Base-by-base conservation (phyloP, 1,140 invertebrate species). In the Arctopsyche grandis region DNA sequence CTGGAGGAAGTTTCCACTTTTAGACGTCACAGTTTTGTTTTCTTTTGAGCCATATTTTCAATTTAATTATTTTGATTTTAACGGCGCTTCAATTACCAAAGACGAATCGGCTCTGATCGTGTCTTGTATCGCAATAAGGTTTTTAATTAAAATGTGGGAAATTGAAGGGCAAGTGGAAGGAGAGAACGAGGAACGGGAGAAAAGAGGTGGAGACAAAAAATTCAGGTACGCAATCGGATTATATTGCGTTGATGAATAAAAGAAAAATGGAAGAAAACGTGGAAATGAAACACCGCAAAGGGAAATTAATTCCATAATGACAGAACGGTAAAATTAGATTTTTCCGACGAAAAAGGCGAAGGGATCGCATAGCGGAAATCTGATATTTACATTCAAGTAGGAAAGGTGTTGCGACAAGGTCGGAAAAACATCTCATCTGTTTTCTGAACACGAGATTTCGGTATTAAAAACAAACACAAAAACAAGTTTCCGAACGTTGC, bases 271-370 rank as follows among this genome's bases (percentile, higher is more conserved):
- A 46, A 48, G 24, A 56, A 38, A 76, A 24, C 19, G 56, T 63
- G 58, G 74, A 76, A 76, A 76, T 76, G 56, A 48, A 76, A 76
- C 43, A 76, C 74, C 56, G 56, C 74, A 63, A 76, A 76, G 63
- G 56, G 58, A 76, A 76, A 76, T 76, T 76, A 76, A 76, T 76
- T 76, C 74, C 74, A 24, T 76, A 76, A 76, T 76, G 58, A 76
- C 56, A 24, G 46, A 63, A 66, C 22, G 74, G 19, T 19, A 63
- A 63, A 76, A 63, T 58, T 44, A 74, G 48, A 56, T 48, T 71
- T 71, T 71, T 71, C 44, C 69, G 16, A 16, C 38, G 38, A 43
- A 24, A 76, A 24, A 9, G 22, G 48, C n/a, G 22, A 46, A 71
- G 44, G 44, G 38, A 71, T 71, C 44, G 29, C 38, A 71, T 29